Base-by-base conservation (phyloP, 2,888 invertebrate genomes). In the Drosophila kuntzei region DNA sequence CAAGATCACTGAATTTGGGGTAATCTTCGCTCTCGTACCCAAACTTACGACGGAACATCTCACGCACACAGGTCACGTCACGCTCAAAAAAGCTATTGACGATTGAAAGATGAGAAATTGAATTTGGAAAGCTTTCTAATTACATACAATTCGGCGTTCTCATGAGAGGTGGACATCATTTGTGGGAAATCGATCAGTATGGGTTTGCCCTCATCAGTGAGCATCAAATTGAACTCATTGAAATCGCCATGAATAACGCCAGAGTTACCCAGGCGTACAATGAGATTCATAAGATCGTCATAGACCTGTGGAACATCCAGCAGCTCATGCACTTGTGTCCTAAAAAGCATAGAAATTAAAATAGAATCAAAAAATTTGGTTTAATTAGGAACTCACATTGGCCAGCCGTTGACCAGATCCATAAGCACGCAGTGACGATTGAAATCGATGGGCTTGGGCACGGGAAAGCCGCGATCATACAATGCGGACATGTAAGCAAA, bases 221-320 rank as follows among this genome's bases (percentile, higher is more conserved):
- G 93, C 96, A 99, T 97, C 71, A 99, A 95, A 92, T 99, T 99
- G 92, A 99, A 99, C 93, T 99, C 99, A 91, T 99, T 99, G 92
- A 99, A 99, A 93, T 99, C 99, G 0, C 99, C 97, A 91, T 99
- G 99, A 82, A 99, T 99, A 2, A 99, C 97, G 0, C 99, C 99
- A 87, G 97, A 96, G 93, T 97, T 96, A 22, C 96, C 99, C 55
- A 99, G 94, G 39, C 95, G 94, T 0, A 99, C 95, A 50, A 99
- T 96, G 27, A 99, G 93, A 84, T 97, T 95, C 99, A 99, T 99
- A 65, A 99, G 94, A 86, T 98, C 96, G 87, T 98, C 98, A 90
- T 98, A 99, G 0, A 99, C 93, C 1, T 93, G 93, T 76, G 96
- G 97, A 0, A 96, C 94, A 90, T 98, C 95, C 0, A 90, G 90